These are phyloP conservation scores for Hippopotamyrus pictus DNA, from an alignment of 2,797 vertebrate species.

Conservation along the genomic window DNA sequence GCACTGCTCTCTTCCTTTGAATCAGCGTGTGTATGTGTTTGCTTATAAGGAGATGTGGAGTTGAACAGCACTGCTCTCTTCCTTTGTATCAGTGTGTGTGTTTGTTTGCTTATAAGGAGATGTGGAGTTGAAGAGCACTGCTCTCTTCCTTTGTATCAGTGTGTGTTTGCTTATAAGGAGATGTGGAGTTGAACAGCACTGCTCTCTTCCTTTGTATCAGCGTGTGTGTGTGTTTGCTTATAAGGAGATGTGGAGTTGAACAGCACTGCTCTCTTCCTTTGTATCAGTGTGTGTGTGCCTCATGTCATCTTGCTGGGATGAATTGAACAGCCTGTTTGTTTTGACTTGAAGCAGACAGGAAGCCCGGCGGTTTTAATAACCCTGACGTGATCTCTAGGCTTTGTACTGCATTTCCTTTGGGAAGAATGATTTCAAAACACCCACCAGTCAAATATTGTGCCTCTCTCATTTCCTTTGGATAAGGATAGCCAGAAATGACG, in stretches of 20 bases:
- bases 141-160: not conserved
- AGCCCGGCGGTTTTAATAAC: not conserved
- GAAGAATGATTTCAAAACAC: not conserved
- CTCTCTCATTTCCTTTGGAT: not conserved
- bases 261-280: not conserved
- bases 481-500: not conserved
- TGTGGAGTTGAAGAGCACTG: not conserved
- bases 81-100: not conserved
- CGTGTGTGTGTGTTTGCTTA: not conserved
- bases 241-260: not conserved
- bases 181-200: not conserved
- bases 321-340: not conserved
- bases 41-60: not conserved
- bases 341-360: not conserved
- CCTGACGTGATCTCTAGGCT: not conserved
- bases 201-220: not conserved
- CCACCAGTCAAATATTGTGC: not conserved
- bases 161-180: not conserved
- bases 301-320: not conserved
- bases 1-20: not conserved
- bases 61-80: not conserved
- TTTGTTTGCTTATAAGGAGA: not conserved
- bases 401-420: not conserved
- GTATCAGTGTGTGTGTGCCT: not conserved
- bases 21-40: not conserved